Conservation (phyloP, 2,113 vertebrate species). For the Oenanthe oenanthe region DNA sequence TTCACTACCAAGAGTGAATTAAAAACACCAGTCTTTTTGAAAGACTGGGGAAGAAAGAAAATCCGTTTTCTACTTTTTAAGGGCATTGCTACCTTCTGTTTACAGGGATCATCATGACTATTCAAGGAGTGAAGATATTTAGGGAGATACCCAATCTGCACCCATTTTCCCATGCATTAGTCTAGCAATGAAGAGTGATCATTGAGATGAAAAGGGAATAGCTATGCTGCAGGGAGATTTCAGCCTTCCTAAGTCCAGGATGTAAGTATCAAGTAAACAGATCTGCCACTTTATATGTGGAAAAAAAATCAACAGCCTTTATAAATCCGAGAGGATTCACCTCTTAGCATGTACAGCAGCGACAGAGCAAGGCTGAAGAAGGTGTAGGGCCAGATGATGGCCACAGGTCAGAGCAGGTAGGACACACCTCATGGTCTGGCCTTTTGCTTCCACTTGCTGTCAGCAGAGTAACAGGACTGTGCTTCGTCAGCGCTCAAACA, state of each 20-base stretch:
- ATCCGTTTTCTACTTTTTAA: not conserved
- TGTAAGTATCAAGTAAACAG: not conserved
- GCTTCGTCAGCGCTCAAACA: not conserved
- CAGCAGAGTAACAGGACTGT: not conserved
- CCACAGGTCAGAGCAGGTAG: not conserved
- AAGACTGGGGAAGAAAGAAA: not conserved
- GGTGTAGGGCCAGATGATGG: not conserved
- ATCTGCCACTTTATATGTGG: not conserved
- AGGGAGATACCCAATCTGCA: not conserved
- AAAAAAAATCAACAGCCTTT: not conserved
- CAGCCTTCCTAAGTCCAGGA: not conserved
- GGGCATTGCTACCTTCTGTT: not conserved
- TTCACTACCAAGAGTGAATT: not conserved
- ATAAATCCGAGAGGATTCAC: not conserved
- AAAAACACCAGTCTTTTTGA: not conserved
- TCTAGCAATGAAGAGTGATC: not conserved
- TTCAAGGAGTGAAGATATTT: not conserved
- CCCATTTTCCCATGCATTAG: not conserved
- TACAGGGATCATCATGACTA: not conserved
- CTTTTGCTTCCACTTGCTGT: not conserved
- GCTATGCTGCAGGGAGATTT: not conserved
- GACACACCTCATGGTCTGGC: not conserved
- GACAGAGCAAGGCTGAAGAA: not conserved
- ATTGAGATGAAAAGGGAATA: not conserved
- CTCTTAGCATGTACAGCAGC: not conserved